Conservation (phyloP, 2,113 vertebrate genomes). For the Tyto alba region DNA sequence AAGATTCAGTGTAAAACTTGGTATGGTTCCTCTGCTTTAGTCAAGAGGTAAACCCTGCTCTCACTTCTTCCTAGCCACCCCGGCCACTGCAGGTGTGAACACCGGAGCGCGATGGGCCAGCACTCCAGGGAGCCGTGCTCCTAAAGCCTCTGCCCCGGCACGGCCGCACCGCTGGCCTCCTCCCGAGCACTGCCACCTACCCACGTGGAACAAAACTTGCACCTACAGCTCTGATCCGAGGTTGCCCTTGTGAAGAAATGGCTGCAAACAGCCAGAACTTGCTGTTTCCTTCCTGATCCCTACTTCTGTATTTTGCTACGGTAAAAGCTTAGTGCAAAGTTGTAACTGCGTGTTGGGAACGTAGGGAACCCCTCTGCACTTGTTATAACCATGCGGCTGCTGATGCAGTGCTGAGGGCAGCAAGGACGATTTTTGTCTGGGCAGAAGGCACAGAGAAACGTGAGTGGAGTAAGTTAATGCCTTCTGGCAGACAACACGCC, state of each 20-base stretch:
- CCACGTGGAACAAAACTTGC: background rate
- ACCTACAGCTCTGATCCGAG: background rate
- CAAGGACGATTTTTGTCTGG: background rate
- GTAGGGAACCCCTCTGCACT: background rate
- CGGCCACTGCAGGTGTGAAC: background rate
- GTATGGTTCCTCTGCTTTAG: background rate
- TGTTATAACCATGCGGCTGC: background rate
- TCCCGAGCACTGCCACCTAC: rapidly evolving
- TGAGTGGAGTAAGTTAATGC: background rate
- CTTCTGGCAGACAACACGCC: background rate
- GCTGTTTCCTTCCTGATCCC: background rate
- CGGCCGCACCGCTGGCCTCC: background rate
- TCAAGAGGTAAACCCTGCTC: background rate
- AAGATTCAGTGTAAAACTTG: background rate
- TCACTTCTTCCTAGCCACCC: background rate
- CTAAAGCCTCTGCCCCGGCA: background rate
- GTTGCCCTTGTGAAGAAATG: background rate
- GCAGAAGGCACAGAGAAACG: background rate
- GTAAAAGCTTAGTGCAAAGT: background rate
- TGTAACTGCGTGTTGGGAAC: background rate
- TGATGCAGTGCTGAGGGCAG: background rate
- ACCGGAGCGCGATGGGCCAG: rapidly evolving
- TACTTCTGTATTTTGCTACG: background rate
- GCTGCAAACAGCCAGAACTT: background rate
- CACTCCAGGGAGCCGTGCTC: background rate